phyloP scores from a whole-genome alignment of 2,797 vertebrate genomes.

The Melanotaenia nigrans region DNA sequence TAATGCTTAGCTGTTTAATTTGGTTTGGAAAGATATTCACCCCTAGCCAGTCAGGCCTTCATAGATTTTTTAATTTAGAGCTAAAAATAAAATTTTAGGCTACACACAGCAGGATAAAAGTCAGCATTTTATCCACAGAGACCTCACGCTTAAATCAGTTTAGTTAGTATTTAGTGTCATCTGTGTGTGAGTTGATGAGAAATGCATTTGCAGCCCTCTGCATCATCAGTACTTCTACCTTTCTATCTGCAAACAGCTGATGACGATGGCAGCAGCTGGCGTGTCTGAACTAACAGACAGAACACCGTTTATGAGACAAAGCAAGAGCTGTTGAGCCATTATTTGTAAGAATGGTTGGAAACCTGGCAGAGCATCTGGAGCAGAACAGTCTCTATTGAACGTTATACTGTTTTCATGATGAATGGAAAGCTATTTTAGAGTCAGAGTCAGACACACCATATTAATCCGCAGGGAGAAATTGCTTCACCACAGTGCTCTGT shows the following conservation, averaged over 20 bases:
- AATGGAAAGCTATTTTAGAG: no score
- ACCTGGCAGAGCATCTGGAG: background rate
- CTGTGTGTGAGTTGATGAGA: background rate
- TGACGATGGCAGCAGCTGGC: slow-evolving; percentile 7
- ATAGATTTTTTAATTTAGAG: no score
- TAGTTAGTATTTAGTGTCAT: background rate
- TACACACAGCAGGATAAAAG: background rate
- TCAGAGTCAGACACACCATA: background rate
- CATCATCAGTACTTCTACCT: slow-evolving; percentile 12
- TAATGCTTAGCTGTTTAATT: no score
- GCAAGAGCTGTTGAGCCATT: background rate
- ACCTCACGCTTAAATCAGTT: background rate
- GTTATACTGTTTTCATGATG: background rate
- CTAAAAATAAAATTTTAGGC: background rate
- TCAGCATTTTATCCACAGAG: background rate
- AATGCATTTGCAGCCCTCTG: background rate
- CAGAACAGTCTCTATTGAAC: background rate
- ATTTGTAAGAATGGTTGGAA: background rate
- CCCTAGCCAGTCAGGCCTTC: no score
- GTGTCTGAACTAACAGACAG: background rate
- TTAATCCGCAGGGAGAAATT: no score
- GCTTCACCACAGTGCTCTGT: no score
- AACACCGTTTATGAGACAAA: background rate
- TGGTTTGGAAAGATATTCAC: no score
- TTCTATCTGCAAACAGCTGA: slow-evolving; percentile 6